These are phyloP conservation scores for Ichneumoninae sp. DNA, from an alignment of 2,888 invertebrate species.

Conservation along the genomic window DNA sequence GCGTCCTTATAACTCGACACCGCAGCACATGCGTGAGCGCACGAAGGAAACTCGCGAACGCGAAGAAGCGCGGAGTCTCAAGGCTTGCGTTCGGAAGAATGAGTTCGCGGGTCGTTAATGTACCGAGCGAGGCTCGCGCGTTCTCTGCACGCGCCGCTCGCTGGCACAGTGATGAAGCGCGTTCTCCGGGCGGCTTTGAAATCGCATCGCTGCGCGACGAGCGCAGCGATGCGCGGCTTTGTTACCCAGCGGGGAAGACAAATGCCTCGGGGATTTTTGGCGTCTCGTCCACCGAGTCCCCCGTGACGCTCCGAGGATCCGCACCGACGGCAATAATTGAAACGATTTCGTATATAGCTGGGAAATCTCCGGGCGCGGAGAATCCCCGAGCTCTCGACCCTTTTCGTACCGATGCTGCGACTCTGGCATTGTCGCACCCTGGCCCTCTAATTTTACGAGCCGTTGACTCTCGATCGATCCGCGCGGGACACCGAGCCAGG, in stretches of 20 bases:
- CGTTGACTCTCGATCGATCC: constrained; percentile 83
- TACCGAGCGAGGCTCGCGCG: constrained; percentile 14
- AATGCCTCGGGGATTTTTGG: constrained; percentile 55
- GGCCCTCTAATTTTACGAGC: constrained; percentile 83
- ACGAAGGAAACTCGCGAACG: constrained; percentile 6
- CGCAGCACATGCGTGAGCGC: constrained; percentile 27
- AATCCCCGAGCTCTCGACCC: constrained; percentile 21
- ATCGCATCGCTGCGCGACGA: constrained; percentile 36
- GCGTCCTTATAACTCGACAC: constrained; percentile 64
- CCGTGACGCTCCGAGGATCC: constrained; percentile 59
- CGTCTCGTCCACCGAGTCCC: constrained; percentile 20
- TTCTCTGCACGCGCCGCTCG: background rate
- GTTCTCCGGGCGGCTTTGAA: constrained; percentile 35
- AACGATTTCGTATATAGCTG: constrained; percentile 57
- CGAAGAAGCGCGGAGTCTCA: background rate
- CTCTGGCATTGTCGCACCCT: constrained; percentile 75
- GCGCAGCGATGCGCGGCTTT: constrained; percentile 26
- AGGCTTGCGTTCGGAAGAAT: background rate
- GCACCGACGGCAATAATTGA: constrained; percentile 69
- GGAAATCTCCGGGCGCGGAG: background rate
- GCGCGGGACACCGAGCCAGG: constrained; percentile 46
- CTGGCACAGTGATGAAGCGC: constrained; percentile 52
- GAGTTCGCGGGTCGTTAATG: constrained; percentile 4
- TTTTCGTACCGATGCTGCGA: constrained; percentile 57
- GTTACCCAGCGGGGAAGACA: constrained; percentile 55